Evolutionary conservation across 2,113 vertebrate genomes (phyloP), one percentile per base, ranked within the genome.

Genomic region (Hiodon tergisus): DNA sequence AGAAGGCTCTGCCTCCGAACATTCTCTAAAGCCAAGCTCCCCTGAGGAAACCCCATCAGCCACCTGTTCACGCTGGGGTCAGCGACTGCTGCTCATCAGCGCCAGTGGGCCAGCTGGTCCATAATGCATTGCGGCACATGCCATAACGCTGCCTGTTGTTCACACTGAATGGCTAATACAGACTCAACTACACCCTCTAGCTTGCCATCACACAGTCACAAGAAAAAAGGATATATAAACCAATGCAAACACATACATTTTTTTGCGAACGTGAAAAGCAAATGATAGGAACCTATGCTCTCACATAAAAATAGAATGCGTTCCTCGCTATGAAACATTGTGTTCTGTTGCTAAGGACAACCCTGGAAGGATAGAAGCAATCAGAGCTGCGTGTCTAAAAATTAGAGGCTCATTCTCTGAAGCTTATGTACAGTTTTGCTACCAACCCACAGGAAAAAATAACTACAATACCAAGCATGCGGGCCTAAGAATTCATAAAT

Each of bases 321-420:
- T 57, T 67, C 51, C 52, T 16, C 50, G 54, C 59, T 53, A 13
- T 10, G 59, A 53, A 53, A 81, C 71, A 31, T 74, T 53, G 67
- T 78, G 80, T 73, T 78, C 75, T 67, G 80, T 80, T 82, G 79
- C 81, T 73, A 80, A 16, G 75, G 79, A 80, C 81, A 82, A 80
- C 78, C 73, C 75, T 73, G 75, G 51, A 72, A 75, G 75, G 79
- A 78, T 54, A 67, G 55, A 65, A 51, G 67, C 71, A 71, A 54
- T 13, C 59, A 60, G 17, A 75, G 69, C n/a, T 51, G 55, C 50
- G 57, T 66, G 16, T 65, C 54, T 74, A 17, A 70, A 55, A 53
- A 65, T 6, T 16, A 63, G 48, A 47, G 17, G 59, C 68, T 62
- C 4, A 67, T 69, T 78, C 55, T 69, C 61, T 48, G 52, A 74